Conservation (phyloP, 2,797 vertebrate species). For the Hemibagrus guttatus region DNA sequence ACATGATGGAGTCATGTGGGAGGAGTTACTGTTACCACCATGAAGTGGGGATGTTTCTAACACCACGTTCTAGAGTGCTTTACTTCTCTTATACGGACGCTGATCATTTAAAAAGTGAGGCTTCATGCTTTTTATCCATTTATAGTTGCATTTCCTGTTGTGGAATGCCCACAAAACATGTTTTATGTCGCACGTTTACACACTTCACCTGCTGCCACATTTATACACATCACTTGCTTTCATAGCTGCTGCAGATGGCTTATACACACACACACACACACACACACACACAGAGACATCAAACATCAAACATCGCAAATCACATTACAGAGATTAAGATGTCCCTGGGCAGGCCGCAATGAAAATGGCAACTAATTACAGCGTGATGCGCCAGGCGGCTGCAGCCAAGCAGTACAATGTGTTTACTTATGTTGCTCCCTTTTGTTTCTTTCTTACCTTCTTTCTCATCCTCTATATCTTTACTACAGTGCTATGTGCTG, state of each 20-base stretch:
- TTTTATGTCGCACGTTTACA: background rate
- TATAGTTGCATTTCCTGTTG: background rate
- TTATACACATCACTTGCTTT: background rate
- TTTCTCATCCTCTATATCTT: background rate
- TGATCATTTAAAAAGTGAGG: too few relatives aligned
- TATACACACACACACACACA: background rate
- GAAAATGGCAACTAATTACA: slow-evolving; percentile 24
- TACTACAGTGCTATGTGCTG: background rate
- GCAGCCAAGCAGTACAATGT: background rate
- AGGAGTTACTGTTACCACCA: background rate
- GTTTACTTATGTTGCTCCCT: background rate
- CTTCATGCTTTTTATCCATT: background rate
- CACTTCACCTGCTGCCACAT: background rate
- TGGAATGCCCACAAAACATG: background rate
- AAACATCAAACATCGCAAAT: slow-evolving; percentile 3
- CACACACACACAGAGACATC: slow-evolving; percentile 15
- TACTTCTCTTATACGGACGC: background rate
- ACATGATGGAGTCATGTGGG: background rate
- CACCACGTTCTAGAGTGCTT: background rate
- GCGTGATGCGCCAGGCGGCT: background rate
- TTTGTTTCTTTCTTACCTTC: too few relatives aligned
- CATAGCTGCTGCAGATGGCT: background rate
- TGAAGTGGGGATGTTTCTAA: background rate
- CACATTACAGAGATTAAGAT: slow-evolving; percentile 25
- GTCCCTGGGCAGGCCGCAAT: slow-evolving; percentile 9